phyloP scores from a whole-genome alignment of 1,140 invertebrate species.

The Drosophila yakuba region DNA sequence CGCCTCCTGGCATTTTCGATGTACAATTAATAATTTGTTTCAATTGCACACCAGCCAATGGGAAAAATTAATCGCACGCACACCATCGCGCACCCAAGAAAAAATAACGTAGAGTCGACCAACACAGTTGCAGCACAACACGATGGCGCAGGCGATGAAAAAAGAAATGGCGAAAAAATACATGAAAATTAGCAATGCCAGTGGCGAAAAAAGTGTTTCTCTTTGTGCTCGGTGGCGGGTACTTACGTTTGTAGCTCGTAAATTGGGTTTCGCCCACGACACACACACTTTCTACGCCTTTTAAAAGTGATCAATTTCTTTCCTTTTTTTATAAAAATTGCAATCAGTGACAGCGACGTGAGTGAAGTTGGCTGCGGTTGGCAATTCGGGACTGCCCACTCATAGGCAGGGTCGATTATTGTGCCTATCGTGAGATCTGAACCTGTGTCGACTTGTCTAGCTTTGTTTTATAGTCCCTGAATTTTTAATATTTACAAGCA shows the following conservation, averaged over 20 bases:
- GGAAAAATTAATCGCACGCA: slow-evolving; percentile 53
- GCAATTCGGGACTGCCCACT: slow-evolving; percentile 26
- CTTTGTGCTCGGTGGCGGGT: neutral
- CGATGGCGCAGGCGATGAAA: slow-evolving; percentile 66
- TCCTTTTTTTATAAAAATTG: slow-evolving; percentile 72
- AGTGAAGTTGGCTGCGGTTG: slow-evolving; percentile 76
- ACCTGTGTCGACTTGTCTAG: too few relatives aligned
- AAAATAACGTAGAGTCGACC: slow-evolving; percentile 57
- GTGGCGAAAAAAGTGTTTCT: neutral
- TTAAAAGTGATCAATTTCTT: slow-evolving; percentile 54
- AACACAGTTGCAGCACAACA: slow-evolving; percentile 67
- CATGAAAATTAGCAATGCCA: slow-evolving; percentile 29
- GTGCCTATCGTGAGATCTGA: neutral
- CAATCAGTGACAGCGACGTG: slow-evolving; percentile 77
- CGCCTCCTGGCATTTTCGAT: slow-evolving; percentile 29
- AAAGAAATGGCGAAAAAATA: slow-evolving; percentile 75
- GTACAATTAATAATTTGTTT: slow-evolving; percentile 52
- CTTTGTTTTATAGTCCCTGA: too few relatives aligned
- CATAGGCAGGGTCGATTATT: neutral
- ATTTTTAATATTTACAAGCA: too few relatives aligned
- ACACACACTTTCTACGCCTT: slow-evolving; percentile 52
- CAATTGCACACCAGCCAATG: slow-evolving; percentile 51
- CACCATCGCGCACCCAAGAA: slow-evolving; percentile 24
- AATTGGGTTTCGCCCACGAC: slow-evolving; percentile 21
- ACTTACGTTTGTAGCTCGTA: slow-evolving; percentile 56